These are phyloP conservation scores for Ctenosaura bakeri DNA, from an alignment of 2,797 vertebrate genomes.

Conservation along the genomic window DNA sequence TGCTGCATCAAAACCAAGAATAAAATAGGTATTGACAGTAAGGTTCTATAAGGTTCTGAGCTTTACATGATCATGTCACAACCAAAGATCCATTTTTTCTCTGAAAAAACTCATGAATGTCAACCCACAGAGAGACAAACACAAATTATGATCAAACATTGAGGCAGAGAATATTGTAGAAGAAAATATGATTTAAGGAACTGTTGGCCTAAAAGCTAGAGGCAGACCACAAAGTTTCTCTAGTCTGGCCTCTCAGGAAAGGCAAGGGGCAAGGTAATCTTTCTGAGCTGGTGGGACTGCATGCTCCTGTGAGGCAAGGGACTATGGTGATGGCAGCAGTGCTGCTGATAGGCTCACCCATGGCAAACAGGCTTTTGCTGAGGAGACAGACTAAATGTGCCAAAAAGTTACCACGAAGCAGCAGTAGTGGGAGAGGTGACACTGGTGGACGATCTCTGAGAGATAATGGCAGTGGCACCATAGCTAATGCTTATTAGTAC, in stretches of 20 bases:
- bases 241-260: background rate
- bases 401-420: too few species aligned
- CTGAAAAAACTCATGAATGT: background rate
- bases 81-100: background rate
- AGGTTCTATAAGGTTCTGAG: background rate
- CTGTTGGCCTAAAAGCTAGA: background rate
- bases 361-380: too few species aligned
- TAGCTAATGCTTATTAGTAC: too few species aligned
- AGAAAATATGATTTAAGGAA: background rate
- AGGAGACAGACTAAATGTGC: too few species aligned
- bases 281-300: too few species aligned
- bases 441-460: too few species aligned
- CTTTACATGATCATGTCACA: background rate
- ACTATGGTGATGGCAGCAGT: too few species aligned
- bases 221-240: background rate
- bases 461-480: too few species aligned
- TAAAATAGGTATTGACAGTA: background rate
- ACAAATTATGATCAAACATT: background rate
- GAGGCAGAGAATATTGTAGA: too few species aligned
- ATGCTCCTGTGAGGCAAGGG: too few species aligned
- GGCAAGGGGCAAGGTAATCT: background rate
- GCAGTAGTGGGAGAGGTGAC: too few species aligned
- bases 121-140: background rate
- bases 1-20: background rate
- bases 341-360: too few species aligned